Evolutionary conservation across 2,888 invertebrate species (phyloP).

Genomic region (Sminthurinus aureus): DNA sequence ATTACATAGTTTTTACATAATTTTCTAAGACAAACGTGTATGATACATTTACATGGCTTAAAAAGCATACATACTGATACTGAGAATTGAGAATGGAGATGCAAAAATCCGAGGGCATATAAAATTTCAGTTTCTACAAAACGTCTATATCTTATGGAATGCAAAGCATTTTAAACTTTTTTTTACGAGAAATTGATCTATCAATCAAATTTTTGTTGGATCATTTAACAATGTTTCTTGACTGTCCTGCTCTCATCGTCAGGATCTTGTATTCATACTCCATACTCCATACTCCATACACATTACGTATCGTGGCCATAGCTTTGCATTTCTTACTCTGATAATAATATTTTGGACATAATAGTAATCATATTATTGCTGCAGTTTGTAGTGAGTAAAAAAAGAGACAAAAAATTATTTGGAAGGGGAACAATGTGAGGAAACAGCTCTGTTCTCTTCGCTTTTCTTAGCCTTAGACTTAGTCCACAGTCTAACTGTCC

Average conservation of each 20-base stretch:
- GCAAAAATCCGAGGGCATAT: not conserved
- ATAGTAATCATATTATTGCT: not conserved
- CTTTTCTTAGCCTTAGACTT: not conserved
- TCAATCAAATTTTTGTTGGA: conserved; percentile 7
- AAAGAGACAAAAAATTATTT: conserved; percentile 22
- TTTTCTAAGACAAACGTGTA: not conserved
- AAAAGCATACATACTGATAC: not conserved
- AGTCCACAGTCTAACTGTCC: not conserved
- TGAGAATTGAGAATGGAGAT: no score
- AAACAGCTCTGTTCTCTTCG: conserved; percentile 1
- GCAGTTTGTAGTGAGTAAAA: not conserved
- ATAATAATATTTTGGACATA: no score
- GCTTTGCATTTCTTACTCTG: no score
- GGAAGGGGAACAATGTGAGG: conserved; percentile 6
- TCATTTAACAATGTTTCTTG: not conserved
- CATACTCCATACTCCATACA: no score
- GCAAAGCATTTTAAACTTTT: not conserved
- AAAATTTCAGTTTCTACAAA: not conserved
- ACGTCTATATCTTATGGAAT: not conserved
- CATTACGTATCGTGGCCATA: no score
- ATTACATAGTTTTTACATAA: not conserved
- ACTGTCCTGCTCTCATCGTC: not conserved
- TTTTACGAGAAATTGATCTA: not conserved
- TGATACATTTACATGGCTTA: not conserved
- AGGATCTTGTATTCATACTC: no score